These are phyloP conservation scores for Pogona vitticeps DNA, from an alignment of 2,113 vertebrate species.

Conservation along the genomic window DNA sequence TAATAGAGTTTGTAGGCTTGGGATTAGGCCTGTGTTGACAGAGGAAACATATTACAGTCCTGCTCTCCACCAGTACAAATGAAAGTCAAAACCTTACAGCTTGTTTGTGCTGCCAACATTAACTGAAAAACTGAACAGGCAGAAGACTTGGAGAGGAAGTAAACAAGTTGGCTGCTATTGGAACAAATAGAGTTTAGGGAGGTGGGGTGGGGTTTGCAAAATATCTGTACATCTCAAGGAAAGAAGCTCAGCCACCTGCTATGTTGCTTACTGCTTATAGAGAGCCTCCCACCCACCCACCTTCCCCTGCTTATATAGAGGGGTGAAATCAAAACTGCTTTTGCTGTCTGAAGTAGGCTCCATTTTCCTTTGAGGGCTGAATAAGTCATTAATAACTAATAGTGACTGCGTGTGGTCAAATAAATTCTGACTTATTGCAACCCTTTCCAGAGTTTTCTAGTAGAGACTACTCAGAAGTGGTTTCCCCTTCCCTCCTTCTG, in stretches of 20 bases:
- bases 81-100: conserved; percentile 25
- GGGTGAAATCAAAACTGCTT: neutral
- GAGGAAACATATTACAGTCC: conserved; percentile 68
- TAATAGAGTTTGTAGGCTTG: conserved; percentile 55
- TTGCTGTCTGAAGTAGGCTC: neutral
- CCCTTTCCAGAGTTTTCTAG: too few relatives aligned
- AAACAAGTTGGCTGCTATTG: neutral
- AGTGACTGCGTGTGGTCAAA: neutral
- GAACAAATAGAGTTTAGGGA: neutral
- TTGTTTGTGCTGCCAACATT: conserved; percentile 5
- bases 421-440: neutral
- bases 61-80: conserved; percentile 50
- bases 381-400: neutral
- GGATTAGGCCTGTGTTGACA: conserved; percentile 73
- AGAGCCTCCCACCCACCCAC: too few relatives aligned
- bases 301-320: neutral
- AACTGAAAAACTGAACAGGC: neutral
- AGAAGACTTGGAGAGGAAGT: neutral
- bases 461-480: too few relatives aligned
- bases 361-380: neutral
- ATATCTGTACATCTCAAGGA: neutral
- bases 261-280: neutral
- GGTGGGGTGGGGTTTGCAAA: neutral
- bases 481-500: too few relatives aligned
- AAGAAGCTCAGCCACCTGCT: neutral